Percentiles rank a stretch among this genome's conserved stretches.
These are phyloP conservation scores for Dreissena rostriformis DNA, from an alignment of 1,140 invertebrate species.

Conservation along the genomic window DNA sequence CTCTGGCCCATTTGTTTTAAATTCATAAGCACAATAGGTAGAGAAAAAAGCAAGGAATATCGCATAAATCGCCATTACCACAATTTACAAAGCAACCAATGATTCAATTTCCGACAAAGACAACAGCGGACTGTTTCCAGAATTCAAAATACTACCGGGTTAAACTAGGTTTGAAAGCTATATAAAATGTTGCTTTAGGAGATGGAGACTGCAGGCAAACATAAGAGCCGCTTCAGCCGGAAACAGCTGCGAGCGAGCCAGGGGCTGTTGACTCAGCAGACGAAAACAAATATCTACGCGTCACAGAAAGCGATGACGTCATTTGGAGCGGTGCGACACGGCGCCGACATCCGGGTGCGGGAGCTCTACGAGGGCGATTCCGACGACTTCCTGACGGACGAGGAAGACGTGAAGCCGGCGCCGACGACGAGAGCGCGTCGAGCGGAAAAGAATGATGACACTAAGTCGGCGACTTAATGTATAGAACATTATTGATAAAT, in stretches of 20 bases:
- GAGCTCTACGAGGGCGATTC: conserved; percentile 23
- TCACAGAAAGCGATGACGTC: conserved; percentile 83
- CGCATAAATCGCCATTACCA: too few relatives aligned
- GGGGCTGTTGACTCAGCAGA: conserved; percentile 93
- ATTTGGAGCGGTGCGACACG: conserved; percentile 88
- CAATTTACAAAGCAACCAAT: too few relatives aligned
- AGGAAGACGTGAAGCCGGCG: conserved; percentile 21
- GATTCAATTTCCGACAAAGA: too few relatives aligned
- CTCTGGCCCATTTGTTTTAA: too few relatives aligned
- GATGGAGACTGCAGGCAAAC: conserved; percentile 88
- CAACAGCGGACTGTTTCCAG: too few relatives aligned
- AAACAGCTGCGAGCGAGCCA: conserved; percentile 83
- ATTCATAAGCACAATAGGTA: too few relatives aligned
- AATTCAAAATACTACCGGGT: too few relatives aligned
- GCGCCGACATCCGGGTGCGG: conserved; percentile 43
- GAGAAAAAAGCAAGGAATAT: too few relatives aligned
- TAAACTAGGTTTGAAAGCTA: too few relatives aligned
- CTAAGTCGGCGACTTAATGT: not conserved
- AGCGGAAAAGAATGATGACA: not conserved
- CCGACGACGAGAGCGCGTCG: not conserved
- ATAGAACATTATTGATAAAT: too few relatives aligned
- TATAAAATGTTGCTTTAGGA: conserved; percentile 7
- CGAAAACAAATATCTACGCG: conserved; percentile 92
- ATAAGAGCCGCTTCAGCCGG: conserved; percentile 19
- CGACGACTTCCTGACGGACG: conserved; percentile 17